Base-by-base conservation (phyloP, 2,888 invertebrate genomes). In the Zootermopsis nevadensis region DNA sequence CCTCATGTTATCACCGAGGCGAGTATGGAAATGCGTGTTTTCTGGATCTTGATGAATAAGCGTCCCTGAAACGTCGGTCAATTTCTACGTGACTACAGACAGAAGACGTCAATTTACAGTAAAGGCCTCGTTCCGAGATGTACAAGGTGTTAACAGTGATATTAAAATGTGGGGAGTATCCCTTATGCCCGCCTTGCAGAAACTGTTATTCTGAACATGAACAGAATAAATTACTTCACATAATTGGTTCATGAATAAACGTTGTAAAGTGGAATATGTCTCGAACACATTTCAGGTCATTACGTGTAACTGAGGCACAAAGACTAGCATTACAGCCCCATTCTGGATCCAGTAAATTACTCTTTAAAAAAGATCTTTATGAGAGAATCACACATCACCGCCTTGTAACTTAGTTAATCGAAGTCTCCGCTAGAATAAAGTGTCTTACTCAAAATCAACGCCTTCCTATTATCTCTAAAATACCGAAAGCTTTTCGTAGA, bases 231-330 rank as follows among this genome's bases (percentile, higher is more conserved):
- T 79, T 79, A 66, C 79, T 79, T 66, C 24, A 33, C 24, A 66
- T 79, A 79, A 79, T 79, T 79, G 79, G 66, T 79, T 79, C 79
- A 66, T 66, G 79, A 79, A 66, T 79, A 79, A 79, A 79, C 66
- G 31, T 35, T 35, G 66, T 79, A 79, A 60, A 79, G 66, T 79
- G 60, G 79, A 79, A 79, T 60, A 22, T 79, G 79, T 66, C 66
- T 79, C 33, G 74, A 74, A 35, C 74, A 74, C 38, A 74, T 35
- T 38, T 22, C 35, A 38, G 74, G 74, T 74, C 1, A 74, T 74
- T 74, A 74, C 74, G 15, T 35, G 74, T 22, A 60, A 60, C 60
- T 60, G 27, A n/a, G 60, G 8, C n/a, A 27, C n/a, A 60, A 35
- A 74, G n/a, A 42, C 74, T 38, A 33, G 69, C 69, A 69, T 69